Evolutionary conservation across 2,888 invertebrate species (phyloP).

Genomic region (Heteropelma amictum): DNA sequence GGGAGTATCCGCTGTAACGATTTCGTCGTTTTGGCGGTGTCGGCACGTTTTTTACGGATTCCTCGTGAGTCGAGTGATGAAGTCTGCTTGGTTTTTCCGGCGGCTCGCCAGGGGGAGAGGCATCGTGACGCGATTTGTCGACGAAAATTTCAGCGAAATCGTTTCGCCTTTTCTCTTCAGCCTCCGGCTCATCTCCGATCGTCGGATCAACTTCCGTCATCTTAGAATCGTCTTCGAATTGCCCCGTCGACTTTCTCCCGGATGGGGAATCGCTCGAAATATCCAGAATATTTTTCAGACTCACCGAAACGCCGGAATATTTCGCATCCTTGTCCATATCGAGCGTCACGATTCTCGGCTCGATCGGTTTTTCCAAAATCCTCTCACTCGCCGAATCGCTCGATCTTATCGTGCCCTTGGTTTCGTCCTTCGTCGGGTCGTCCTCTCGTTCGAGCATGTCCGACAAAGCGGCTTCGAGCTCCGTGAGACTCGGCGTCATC

Average conservation of each 20-base stretch:
- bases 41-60: slow-evolving; percentile 63
- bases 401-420: background rate
- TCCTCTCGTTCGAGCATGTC: slow-evolving; percentile 74
- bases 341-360: slow-evolving; percentile 61
- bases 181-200: slow-evolving; percentile 30
- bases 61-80: slow-evolving; percentile 63
- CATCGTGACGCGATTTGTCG: background rate
- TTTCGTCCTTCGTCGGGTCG: slow-evolving; percentile 27
- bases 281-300: slow-evolving; percentile 40
- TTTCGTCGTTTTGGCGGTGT: slow-evolving; percentile 70
- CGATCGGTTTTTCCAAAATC: slow-evolving; percentile 58
- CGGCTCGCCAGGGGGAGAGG: slow-evolving; percentile 53
- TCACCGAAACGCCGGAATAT: slow-evolving; percentile 7
- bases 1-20: slow-evolving; percentile 58
- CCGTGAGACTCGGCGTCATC: slow-evolving; percentile 75
- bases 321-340: slow-evolving; percentile 42
- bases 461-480: slow-evolving; percentile 74
- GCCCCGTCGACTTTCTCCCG: background rate
- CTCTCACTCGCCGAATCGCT: slow-evolving; percentile 9
- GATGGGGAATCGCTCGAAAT: background rate
- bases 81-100: slow-evolving; percentile 71
- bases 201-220: slow-evolving; percentile 54
- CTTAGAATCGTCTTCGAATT: slow-evolving; percentile 44
- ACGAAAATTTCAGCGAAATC: background rate
- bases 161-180: slow-evolving; percentile 18